These are phyloP conservation scores for Pangasius larnaudii DNA, from an alignment of 2,797 vertebrate species.

Conservation along the genomic window DNA sequence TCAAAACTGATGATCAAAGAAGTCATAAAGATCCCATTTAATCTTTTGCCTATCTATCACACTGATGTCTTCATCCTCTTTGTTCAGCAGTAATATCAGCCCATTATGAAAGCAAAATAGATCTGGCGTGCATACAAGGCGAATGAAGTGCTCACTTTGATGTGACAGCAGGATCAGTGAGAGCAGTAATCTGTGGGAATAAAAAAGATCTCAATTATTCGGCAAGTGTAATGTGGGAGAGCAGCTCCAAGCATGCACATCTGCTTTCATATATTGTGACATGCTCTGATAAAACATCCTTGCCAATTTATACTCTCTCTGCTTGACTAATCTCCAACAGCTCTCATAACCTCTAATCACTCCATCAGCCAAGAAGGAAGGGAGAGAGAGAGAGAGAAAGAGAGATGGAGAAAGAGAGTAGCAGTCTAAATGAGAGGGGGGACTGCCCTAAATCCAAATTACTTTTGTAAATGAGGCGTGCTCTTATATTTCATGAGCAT, in stretches of 20 bases:
- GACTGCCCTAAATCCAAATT: constrained; percentile 84
- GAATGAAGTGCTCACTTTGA: constrained; percentile 90
- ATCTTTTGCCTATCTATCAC: constrained; percentile 91
- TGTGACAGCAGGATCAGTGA: constrained; percentile 89
- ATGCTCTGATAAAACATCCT: constrained; percentile 93
- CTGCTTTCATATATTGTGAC: constrained; percentile 85
- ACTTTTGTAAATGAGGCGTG: constrained; percentile 90
- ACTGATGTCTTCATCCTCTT: constrained; percentile 85
- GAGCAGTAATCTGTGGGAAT: constrained; percentile 86
- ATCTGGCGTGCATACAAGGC: constrained; percentile 90
- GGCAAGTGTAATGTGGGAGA: constrained; percentile 86
- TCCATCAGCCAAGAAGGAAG: constrained; percentile 78
- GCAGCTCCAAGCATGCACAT: constrained; percentile 85
- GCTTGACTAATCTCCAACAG: constrained; percentile 87
- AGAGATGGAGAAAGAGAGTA: constrained; percentile 66
- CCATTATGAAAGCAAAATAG: constrained; percentile 95
- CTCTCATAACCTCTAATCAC: constrained; percentile 90
- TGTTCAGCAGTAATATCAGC: constrained; percentile 89
- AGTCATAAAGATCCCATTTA: constrained; percentile 95
- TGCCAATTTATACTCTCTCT: constrained; percentile 92
- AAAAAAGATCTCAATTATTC: constrained; percentile 89
- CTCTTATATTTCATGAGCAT: constrained; percentile 78
- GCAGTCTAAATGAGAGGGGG: constrained; percentile 83
- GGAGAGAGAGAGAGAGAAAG: constrained; percentile 46
- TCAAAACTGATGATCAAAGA: constrained; percentile 90